A percentile compares a stretch with the other conserved stretches of the same genome.
phyloP scores from a whole-genome alignment of 2,888 invertebrate species.

The Aproaerema taeniolella region DNA sequence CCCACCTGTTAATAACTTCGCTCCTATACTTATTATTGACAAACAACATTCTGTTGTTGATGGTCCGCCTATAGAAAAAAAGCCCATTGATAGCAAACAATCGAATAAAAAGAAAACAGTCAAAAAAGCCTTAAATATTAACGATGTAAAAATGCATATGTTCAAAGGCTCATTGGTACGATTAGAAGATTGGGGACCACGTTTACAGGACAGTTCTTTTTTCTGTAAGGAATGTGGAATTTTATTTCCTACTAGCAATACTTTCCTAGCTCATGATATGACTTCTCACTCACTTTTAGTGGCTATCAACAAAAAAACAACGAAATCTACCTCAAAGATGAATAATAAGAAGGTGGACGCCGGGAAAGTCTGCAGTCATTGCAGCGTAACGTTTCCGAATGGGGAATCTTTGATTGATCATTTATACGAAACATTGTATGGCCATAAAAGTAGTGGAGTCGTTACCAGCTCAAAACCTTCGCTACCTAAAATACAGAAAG shows the following conservation, averaged over 20 bases:
- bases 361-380: conserved; percentile 37
- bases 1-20: neutral
- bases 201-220: conserved; percentile 26
- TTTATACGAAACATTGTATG: conserved; percentile 34
- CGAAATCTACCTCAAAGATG: conserved; percentile 21
- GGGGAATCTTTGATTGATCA: conserved; percentile 37
- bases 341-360: neutral
- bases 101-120: too few species aligned
- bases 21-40: neutral
- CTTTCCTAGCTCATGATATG: conserved; percentile 44
- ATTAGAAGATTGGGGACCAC: conserved; percentile 36
- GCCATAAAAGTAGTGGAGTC: conserved; percentile 14
- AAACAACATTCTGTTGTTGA: neutral
- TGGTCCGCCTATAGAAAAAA: too few species aligned
- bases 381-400: conserved; percentile 32
- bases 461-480: too few species aligned
- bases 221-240: conserved; percentile 38
- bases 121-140: too few species aligned
- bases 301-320: conserved; percentile 22
- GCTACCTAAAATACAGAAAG: too few species aligned
- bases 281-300: conserved; percentile 38
- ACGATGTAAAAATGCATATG: too few species aligned
- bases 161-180: conserved; percentile 15
- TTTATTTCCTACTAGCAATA: conserved; percentile 41
- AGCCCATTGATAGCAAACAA: too few species aligned